Conservation (phyloP, 2,888 invertebrate species). For the Zhuqinia jingwanae region DNA sequence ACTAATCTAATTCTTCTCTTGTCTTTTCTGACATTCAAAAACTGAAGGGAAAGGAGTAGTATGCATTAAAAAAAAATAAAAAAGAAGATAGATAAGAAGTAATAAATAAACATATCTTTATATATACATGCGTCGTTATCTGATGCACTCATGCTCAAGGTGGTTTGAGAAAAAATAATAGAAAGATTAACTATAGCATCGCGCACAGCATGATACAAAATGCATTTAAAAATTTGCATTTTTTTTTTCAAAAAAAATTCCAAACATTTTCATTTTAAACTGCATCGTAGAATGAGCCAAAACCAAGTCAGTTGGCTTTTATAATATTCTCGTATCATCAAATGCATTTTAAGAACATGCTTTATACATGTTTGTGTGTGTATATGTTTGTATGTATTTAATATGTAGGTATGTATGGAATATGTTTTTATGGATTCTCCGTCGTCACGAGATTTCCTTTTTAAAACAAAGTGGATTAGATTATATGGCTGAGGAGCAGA, state of each 20-base stretch:
- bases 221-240: conserved; percentile 11
- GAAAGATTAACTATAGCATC: neutral
- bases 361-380: too few species aligned
- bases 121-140: neutral
- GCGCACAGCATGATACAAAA: neutral
- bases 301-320: conserved; percentile 5
- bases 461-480: too few species aligned
- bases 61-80: neutral
- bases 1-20: neutral
- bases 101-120: neutral
- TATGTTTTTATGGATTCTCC: too few species aligned
- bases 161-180: neutral
- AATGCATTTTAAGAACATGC: too few species aligned
- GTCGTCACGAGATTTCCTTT: neutral
- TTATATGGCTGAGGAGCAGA: conserved; percentile 1
- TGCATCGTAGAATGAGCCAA: conserved; percentile 16
- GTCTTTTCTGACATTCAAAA: conserved; percentile 8
- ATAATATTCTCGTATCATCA: too few species aligned
- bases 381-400: too few species aligned
- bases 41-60: too few species aligned
- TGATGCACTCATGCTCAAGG: neutral
- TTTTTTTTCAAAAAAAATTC: conserved; percentile 13
- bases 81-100: neutral
- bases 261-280: conserved; percentile 18
- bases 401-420: too few species aligned